phyloP scores from a whole-genome alignment of 1,140 invertebrate genomes.

The Drosophila repletoides region DNA sequence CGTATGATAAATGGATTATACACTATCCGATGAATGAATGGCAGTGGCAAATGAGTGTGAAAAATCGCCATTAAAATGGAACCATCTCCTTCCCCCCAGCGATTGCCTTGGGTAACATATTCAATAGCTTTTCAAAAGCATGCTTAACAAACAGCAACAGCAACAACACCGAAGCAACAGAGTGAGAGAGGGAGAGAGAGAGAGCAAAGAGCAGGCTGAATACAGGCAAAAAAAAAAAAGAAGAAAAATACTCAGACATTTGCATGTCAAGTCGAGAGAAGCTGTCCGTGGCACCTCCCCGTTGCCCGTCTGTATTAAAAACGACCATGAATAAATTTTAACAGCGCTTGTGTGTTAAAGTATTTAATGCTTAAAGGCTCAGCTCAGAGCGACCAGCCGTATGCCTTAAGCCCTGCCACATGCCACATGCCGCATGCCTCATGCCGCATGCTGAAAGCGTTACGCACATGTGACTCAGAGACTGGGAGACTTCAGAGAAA shows the following conservation, averaged over 20 bases:
- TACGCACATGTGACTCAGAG: conserved; percentile 50
- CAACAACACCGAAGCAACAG: conserved; percentile 49
- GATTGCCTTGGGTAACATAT: conserved; percentile 56
- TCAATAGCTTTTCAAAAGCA: conserved; percentile 77
- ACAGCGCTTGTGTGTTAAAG: conserved; percentile 78
- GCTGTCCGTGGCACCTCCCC: conserved; percentile 1
- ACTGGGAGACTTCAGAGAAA: too few species aligned
- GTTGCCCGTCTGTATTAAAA: conserved; percentile 62
- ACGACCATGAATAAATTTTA: conserved; percentile 78
- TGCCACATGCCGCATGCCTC: conserved; percentile 33
- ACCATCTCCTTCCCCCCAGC: conserved; percentile 3
- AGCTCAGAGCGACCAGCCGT: conserved; percentile 65
- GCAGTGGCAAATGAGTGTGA: conserved; percentile 62
- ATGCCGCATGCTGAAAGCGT: conserved; percentile 41
- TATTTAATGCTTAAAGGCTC: conserved; percentile 79
- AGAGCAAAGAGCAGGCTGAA: conserved; percentile 44
- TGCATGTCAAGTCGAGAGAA: conserved; percentile 68
- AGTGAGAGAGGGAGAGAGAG: too few species aligned
- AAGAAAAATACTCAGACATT: conserved; percentile 57
- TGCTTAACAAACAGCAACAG: conserved; percentile 60
- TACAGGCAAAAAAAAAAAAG: conserved; percentile 45
- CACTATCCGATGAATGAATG: conserved; percentile 8
- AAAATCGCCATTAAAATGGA: conserved; percentile 66
- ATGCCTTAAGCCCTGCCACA: conserved; percentile 74
- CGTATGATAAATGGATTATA: background rate